Evolutionary conservation across 2,113 vertebrate genomes (phyloP), one percentile per base, ranked within the genome.

Genomic region (Mastomys natalensis): DNA sequence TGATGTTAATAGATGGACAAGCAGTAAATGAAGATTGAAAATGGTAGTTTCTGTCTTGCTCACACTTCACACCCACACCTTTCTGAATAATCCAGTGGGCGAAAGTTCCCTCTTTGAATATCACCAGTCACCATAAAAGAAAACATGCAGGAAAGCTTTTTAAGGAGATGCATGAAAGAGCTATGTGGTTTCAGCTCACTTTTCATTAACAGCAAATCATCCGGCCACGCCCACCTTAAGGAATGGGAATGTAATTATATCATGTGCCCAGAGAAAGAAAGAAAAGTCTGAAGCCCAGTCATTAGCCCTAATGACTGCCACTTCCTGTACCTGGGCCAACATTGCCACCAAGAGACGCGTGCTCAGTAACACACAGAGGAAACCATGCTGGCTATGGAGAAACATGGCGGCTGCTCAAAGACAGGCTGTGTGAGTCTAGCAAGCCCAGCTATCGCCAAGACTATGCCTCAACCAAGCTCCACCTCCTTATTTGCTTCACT

Each of bases 401-500:
- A 94, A 80, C 22, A 91, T 48, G 60, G 60, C 4, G n/a, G 26
- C 78, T 72, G 37, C 85, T 64, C n/a, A 7, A 24, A 89, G 16
- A 78, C 60, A 85, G 40, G 53, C 43, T 66, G 40, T n/a, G 9
- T 0, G 13, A 87, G 68, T 17, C 62, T 62, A 24, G 62, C 76
- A 17, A 66, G 19, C 40, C 82, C 84, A 55, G 4, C 21, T 45
- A 77, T 16, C 34, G 66, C 43, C 58, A 88, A 19, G 7, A n/a
- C 37, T 91, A 31, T 29, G 77, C 15, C 70, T 88, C 70, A 80
- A 74, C 73, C 37, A 90, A 90, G n/a, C 53, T 40, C 87, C 12
- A 19, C 90, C 77, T 86, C 22, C 37, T 70, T 88, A 92, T 93
- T 97, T 77, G 66, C 80, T 77, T 95, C 91, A 90, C 70, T 40